phyloP scores from a whole-genome alignment of 2,113 vertebrate species.

The Erinaceus europaeus region DNA sequence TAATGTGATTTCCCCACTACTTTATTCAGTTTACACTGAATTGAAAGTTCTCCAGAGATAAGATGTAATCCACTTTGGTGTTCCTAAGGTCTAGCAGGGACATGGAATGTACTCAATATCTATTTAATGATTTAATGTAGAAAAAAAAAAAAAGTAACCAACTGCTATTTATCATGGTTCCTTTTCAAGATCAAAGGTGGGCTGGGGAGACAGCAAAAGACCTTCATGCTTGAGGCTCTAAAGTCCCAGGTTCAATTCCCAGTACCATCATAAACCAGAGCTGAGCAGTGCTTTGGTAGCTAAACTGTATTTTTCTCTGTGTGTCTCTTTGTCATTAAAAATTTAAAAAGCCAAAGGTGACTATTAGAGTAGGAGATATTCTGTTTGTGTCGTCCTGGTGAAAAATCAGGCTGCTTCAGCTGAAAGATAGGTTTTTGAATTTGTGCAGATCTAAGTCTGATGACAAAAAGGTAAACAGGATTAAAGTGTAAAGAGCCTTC shows the following conservation, averaged over 20 bases:
- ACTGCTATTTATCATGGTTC: not conserved
- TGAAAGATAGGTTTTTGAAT: not conserved
- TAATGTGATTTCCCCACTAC: not conserved
- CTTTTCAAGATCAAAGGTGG: not conserved
- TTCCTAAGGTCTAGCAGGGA: not conserved
- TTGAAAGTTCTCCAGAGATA: not conserved
- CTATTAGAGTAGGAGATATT: not conserved
- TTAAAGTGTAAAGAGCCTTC: not conserved
- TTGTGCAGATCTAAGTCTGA: not conserved
- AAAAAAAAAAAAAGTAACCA: not conserved
- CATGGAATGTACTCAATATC: not conserved
- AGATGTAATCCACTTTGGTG: not conserved
- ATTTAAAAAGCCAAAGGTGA: too few relatives aligned
- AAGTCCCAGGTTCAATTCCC: too few relatives aligned
- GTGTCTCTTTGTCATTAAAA: too few relatives aligned
- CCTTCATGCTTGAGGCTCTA: too few relatives aligned
- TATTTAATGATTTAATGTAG: constrained; percentile 5
- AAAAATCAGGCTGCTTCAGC: not conserved
- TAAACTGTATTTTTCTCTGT: too few relatives aligned
- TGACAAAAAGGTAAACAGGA: not conserved
- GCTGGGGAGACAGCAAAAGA: too few relatives aligned
- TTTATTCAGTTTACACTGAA: not conserved
- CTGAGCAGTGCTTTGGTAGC: too few relatives aligned
- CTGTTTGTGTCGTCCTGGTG: not conserved
- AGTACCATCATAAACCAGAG: too few relatives aligned